Evolutionary conservation across 2,888 invertebrate genomes (phyloP).

Genomic region (Metallyticus violacea): DNA sequence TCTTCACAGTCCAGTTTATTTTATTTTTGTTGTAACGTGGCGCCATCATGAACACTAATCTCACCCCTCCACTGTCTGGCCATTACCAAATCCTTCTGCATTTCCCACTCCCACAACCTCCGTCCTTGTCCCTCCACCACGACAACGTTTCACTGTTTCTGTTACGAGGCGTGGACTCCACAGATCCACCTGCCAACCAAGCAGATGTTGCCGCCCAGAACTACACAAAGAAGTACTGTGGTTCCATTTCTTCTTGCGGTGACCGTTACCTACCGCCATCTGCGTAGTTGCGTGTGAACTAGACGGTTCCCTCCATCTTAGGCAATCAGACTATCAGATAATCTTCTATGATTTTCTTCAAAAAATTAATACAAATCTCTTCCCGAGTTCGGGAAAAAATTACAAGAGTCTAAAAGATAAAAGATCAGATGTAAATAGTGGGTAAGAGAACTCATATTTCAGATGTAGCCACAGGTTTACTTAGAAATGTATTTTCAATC

Average conservation of each 20-base stretch:
- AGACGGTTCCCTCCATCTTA: background rate
- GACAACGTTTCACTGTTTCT: background rate
- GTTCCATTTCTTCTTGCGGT: background rate
- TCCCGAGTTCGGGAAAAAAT: too few relatives aligned
- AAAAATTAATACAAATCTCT: too few relatives aligned
- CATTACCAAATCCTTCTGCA: constrained; percentile 1
- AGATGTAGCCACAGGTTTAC: too few relatives aligned
- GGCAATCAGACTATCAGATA: too few relatives aligned
- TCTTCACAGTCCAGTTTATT: background rate
- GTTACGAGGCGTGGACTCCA: background rate
- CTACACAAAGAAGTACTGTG: background rate
- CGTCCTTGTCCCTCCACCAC: background rate
- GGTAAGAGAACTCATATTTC: too few relatives aligned
- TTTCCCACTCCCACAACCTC: background rate
- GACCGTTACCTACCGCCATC: background rate
- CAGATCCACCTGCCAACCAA: background rate
- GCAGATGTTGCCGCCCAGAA: constrained; percentile 1
- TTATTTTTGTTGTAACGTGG: background rate
- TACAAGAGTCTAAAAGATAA: too few relatives aligned
- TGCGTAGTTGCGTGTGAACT: background rate
- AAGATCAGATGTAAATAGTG: too few relatives aligned
- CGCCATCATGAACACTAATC: constrained; percentile 1
- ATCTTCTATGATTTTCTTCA: too few relatives aligned
- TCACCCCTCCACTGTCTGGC: background rate
- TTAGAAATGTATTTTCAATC: background rate